These are phyloP conservation scores for Alentia gelatinosa DNA, from an alignment of 2,888 invertebrate species.

Conservation along the genomic window DNA sequence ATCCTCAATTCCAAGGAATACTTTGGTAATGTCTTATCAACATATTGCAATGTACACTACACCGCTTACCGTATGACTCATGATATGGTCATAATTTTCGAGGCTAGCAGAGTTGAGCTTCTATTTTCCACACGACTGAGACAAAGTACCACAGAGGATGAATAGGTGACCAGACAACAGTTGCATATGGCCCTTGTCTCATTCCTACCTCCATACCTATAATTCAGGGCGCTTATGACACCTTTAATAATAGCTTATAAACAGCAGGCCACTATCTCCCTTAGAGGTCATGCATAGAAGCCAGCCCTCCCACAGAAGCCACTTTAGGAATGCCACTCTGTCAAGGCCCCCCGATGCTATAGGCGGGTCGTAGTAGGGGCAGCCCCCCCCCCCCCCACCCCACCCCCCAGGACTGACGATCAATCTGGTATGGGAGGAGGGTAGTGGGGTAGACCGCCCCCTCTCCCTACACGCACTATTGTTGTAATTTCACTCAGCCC, in stretches of 20 bases:
- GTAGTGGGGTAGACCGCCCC: not conserved
- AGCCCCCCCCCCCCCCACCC: not conserved
- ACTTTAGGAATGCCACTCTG: conserved; percentile 1
- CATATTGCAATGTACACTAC: no score
- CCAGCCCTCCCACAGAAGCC: not conserved
- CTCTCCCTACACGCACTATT: not conserved
- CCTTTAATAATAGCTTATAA: not conserved
- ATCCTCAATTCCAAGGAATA: no score
- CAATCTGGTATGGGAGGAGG: not conserved
- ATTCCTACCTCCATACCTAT: not conserved
- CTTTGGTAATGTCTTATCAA: no score
- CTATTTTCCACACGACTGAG: no score
- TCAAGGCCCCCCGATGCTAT: not conserved
- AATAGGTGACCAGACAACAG: no score
- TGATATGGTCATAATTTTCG: no score
- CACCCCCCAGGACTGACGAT: not conserved
- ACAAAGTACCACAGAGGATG: no score
- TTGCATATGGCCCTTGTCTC: no score
- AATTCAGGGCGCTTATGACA: not conserved
- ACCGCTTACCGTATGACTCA: no score
- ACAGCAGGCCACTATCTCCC: not conserved
- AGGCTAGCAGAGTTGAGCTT: no score
- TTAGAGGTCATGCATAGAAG: not conserved
- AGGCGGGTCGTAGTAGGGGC: not conserved
- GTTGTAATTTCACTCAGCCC: not conserved